Conservation (phyloP, 37 sponge, comb jelly and placozoan genomes). For the Corticium candelabrum region DNA sequence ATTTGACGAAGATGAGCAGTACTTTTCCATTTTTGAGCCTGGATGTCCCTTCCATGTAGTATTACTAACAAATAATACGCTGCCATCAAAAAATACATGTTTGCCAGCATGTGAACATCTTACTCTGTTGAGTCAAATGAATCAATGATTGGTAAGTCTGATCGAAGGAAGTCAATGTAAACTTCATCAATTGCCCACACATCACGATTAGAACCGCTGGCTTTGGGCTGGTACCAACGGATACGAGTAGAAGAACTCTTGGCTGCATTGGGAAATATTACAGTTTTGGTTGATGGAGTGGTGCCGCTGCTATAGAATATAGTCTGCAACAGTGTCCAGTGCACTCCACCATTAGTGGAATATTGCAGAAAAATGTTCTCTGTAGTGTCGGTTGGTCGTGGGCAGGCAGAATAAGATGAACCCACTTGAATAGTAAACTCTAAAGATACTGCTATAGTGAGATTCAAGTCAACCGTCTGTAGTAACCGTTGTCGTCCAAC, state of each 20-base stretch:
- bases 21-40: neutral
- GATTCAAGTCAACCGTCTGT: neutral
- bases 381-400: neutral
- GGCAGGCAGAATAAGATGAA: neutral
- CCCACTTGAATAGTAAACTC: neutral
- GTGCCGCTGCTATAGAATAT: neutral
- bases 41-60: neutral
- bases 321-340: neutral
- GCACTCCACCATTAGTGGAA: neutral
- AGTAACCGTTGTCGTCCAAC: neutral
- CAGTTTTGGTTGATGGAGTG: neutral
- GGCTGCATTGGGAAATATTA: slow-evolving; percentile 6
- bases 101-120: too few species aligned
- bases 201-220: neutral
- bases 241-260: neutral
- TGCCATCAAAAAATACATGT: neutral
- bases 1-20: neutral
- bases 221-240: neutral
- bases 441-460: neutral
- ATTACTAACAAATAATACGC: neutral
- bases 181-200: neutral
- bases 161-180: neutral
- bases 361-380: neutral
- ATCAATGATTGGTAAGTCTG: neutral
- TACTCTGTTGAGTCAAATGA: neutral